phyloP scores from a whole-genome alignment of 2,888 invertebrate species.

The Diarsia dahlii region DNA sequence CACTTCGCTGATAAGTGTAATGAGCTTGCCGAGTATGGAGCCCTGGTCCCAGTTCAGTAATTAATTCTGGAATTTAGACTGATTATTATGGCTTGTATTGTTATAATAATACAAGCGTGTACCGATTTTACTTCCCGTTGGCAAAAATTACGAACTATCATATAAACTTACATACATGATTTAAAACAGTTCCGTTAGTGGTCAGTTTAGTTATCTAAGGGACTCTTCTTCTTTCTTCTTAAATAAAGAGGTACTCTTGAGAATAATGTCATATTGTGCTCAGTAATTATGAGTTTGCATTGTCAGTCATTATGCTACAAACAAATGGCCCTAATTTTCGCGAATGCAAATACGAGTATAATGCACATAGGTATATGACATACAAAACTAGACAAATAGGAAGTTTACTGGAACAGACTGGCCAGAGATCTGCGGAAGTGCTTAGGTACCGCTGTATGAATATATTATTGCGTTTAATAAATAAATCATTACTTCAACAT shows the following conservation, averaged over 20 bases:
- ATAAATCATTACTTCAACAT: neutral
- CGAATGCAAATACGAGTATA: neutral
- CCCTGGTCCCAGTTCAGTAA: slow-evolving; percentile 13
- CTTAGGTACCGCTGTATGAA: neutral
- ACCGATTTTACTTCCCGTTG: neutral
- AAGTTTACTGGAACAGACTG: neutral
- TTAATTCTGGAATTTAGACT: slow-evolving; percentile 32
- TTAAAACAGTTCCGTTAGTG: neutral
- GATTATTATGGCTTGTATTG: neutral
- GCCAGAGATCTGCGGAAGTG: neutral
- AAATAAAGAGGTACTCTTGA: too few relatives aligned
- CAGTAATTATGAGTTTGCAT: too few relatives aligned
- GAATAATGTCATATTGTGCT: too few relatives aligned
- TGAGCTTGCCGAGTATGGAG: slow-evolving; percentile 23
- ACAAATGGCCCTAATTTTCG: neutral
- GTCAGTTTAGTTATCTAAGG: neutral
- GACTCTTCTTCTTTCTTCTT: neutral
- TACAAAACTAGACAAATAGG: neutral
- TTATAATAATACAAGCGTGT: neutral
- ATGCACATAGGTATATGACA: neutral
- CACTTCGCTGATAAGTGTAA: slow-evolving; percentile 35
- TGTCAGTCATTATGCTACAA: neutral
- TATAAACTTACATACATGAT: neutral
- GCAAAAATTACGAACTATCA: neutral
- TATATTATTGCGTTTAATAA: neutral